A percentile compares a stretch with the other conserved stretches of the same genome.
These are phyloP conservation scores for Anas platyrhynchos DNA, from an alignment of 2,113 vertebrate genomes.

Conservation along the genomic window DNA sequence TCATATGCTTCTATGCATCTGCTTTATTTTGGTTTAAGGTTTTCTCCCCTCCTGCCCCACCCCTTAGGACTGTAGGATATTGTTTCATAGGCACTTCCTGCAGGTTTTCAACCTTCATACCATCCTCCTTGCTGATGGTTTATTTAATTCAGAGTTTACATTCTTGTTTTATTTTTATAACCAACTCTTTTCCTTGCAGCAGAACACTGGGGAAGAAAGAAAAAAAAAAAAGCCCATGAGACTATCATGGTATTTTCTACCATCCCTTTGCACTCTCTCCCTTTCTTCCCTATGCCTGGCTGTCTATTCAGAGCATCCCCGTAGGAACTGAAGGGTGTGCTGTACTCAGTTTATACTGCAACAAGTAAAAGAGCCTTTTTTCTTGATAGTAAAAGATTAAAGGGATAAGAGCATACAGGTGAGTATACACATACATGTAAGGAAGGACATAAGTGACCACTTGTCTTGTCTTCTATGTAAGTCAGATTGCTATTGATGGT, in stretches of 20 bases:
- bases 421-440: neutral
- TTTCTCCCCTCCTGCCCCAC: neutral
- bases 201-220: neutral
- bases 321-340: fast-evolving
- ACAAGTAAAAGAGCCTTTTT: neutral
- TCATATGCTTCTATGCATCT: conserved; percentile 12
- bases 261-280: neutral
- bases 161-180: neutral
- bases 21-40: neutral
- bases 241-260: neutral
- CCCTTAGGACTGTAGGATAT: neutral
- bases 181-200: neutral
- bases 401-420: neutral
- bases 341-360: neutral
- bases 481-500: neutral
- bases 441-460: neutral
- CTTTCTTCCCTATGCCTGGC: neutral
- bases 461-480: neutral
- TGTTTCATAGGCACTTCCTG: neutral
- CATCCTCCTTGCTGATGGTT: neutral
- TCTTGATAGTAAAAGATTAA: neutral
- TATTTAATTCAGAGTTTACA: neutral
- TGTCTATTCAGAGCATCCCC: neutral
- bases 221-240: neutral
- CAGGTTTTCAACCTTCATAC: neutral